A percentile compares a stretch with the other conserved stretches of the same genome.
These are phyloP conservation scores for Celastrina argiolus DNA, from an alignment of 2,888 invertebrate species.

Conservation along the genomic window DNA sequence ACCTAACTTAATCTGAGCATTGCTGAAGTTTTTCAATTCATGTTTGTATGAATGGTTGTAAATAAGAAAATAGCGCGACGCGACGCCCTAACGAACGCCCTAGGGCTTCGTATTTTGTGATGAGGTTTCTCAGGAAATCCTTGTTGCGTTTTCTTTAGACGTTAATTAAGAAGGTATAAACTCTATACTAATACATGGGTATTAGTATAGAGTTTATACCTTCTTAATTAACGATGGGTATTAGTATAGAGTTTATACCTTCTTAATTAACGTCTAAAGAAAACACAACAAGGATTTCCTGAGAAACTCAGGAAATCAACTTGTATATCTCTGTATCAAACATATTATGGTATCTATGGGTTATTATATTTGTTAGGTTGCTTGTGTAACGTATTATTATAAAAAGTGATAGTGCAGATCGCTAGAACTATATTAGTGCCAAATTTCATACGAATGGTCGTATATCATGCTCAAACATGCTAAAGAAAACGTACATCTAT, in stretches of 20 bases:
- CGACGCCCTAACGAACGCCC: conserved; percentile 9
- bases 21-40: not conserved
- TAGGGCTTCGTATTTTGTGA: not conserved
- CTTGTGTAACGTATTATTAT: no score
- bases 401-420: no score
- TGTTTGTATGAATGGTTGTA: conserved; percentile 1
- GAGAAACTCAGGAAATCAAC: no score
- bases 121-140: not conserved
- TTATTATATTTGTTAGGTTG: no score
- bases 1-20: conserved; percentile 2
- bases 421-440: no score
- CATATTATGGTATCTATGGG: no score
- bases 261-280: not conserved
- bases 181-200: no score
- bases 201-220: not conserved
- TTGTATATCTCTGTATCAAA: no score
- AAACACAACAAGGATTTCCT: not conserved
- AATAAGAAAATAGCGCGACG: conserved; percentile 5
- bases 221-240: not conserved
- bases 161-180: not conserved
- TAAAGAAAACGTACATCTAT: not conserved
- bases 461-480: no score
- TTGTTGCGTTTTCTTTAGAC: not conserved
- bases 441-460: no score
- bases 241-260: not conserved